Percentiles rank a stretch among this genome's conserved stretches.
These are phyloP conservation scores for Bombycilla garrulus DNA, from an alignment of 2,113 vertebrate genomes.

Conservation along the genomic window DNA sequence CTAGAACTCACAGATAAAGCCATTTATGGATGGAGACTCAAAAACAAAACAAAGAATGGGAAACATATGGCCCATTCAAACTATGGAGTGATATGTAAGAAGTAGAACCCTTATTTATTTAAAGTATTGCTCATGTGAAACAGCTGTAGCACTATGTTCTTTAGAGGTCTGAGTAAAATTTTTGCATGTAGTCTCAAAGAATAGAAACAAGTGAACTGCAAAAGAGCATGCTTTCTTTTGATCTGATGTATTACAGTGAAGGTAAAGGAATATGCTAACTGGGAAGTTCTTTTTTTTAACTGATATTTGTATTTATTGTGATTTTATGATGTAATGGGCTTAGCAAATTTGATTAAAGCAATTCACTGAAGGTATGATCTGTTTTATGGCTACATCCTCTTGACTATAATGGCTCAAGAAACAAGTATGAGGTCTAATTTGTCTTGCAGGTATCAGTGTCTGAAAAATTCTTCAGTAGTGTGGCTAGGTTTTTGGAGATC, in stretches of 20 bases:
- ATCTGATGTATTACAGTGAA: background rate
- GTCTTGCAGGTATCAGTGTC: constrained; percentile 51
- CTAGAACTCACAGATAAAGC: background rate
- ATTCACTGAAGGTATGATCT: constrained; percentile 32
- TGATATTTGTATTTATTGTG: background rate
- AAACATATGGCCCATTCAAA: background rate
- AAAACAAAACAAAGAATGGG: background rate
- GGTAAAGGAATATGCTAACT: background rate
- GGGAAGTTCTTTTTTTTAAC: background rate
- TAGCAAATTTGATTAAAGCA: constrained; percentile 45
- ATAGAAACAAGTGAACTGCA: background rate
- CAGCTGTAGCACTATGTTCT: background rate
- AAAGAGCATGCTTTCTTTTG: background rate
- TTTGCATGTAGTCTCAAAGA: background rate
- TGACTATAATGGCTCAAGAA: constrained; percentile 32
- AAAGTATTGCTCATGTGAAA: background rate
- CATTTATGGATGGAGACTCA: background rate
- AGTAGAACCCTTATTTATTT: background rate
- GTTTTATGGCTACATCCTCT: background rate
- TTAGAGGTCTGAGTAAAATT: background rate
- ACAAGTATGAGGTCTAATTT: background rate
- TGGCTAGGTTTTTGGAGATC: constrained; percentile 43
- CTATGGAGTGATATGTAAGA: background rate
- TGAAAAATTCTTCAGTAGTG: constrained; percentile 53
- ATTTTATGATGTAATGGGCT: constrained; percentile 13